Evolutionary conservation across 1,140 invertebrate species (phyloP), one percentile per base, ranked within the genome.

Genomic region (Hycleus phaleratus): DNA sequence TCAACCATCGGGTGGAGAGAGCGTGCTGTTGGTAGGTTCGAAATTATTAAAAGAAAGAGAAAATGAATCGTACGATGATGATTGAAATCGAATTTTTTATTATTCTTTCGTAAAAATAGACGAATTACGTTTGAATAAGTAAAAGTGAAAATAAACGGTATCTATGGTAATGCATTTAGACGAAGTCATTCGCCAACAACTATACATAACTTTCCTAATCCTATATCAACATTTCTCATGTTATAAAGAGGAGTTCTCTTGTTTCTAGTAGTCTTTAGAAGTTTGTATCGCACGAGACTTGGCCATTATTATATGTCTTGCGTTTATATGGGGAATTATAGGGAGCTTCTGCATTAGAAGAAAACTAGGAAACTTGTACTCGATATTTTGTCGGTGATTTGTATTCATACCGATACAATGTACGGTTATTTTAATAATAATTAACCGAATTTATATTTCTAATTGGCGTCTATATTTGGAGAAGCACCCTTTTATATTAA

Each of bases 241-340:
- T 53, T 53, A 26, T 53, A 44, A 45, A 51, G 49, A 53, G 51
- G 51, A 45, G 40, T 53, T 45, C 46, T 53, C 51, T 53, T 53
- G 51, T 53, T 53, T 53, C 42, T 42, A 53, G 51, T 45, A 53
- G 51, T 53, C 51, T 53, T 53, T 53, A 53, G 51, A 53, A 53
- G 51, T 53, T 53, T 53, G 51, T 53, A 53, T 53, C 51, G 51
- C 42, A 45, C 18, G 51, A 53, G 51, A 53, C 51, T 53, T 12
- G 38, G 51, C 51, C 51, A 53, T 53, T 53, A 53, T 53, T 53
- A 53, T 53, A 53, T 53, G 51, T 53, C 51, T 53, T 53, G 51
- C 51, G 51, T 53, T 53, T 53, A 53, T 53, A 53, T 42, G 6
- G 51, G 51, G 51, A 53, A 53, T 53, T 53, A 53, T 53, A 53